phyloP scores from a whole-genome alignment of 1,140 invertebrate genomes.

The Lordiphosa mommai region DNA sequence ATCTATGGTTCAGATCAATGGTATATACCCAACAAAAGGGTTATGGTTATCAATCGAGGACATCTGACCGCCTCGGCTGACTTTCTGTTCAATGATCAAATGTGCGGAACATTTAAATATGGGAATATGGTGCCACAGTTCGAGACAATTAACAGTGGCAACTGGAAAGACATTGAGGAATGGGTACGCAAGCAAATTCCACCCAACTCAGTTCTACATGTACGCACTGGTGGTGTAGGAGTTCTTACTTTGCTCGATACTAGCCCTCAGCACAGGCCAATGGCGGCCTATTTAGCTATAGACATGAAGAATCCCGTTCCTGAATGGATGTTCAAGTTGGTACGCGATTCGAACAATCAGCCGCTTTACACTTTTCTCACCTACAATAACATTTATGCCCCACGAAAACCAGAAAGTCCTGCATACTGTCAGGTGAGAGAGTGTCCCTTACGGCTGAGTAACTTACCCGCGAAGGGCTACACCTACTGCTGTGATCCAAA shows the following conservation, averaged over 20 bases:
- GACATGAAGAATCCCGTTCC: slow-evolving; percentile 9
- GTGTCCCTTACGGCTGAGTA: not conserved
- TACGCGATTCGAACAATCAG: slow-evolving; percentile 1
- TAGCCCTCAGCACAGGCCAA: not conserved
- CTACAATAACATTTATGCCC: slow-evolving; percentile 19
- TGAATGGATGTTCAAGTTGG: slow-evolving; percentile 25
- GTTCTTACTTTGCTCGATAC: not conserved
- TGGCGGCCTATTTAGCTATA: not conserved
- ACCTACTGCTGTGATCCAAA: slow-evolving; percentile 4
- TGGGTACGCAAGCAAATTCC: slow-evolving; percentile 11
- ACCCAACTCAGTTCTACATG: not conserved
- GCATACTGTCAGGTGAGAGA: not conserved
- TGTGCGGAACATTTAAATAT: slow-evolving; percentile 6
- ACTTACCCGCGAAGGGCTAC: not conserved
- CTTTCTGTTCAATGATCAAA: slow-evolving; percentile 20
- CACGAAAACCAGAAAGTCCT: not conserved
- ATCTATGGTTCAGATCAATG: slow-evolving; percentile 1
- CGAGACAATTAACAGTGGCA: slow-evolving; percentile 9
- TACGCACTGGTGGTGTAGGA: slow-evolving; percentile 16
- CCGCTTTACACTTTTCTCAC: slow-evolving; percentile 12
- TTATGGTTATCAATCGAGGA: slow-evolving; percentile 21
- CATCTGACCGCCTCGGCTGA: slow-evolving; percentile 14
- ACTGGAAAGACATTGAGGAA: slow-evolving; percentile 17
- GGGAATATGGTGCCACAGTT: slow-evolving; percentile 30
- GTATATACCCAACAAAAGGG: not conserved